phyloP scores from a whole-genome alignment of 2,888 invertebrate genomes.

The Eulithis prunata region DNA sequence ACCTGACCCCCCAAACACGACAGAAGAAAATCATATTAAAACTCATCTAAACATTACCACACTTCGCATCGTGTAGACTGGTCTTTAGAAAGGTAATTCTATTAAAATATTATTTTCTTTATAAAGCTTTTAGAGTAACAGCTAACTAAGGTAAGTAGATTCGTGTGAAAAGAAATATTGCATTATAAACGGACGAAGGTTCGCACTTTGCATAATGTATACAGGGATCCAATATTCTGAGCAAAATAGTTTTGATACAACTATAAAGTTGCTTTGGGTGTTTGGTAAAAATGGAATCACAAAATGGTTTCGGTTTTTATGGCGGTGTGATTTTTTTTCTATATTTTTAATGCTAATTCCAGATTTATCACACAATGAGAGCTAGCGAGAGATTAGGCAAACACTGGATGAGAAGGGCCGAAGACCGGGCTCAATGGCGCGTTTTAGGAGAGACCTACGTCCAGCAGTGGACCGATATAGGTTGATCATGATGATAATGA shows the following conservation, averaged over 20 bases:
- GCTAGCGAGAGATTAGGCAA: too few relatives aligned
- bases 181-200: constrained; percentile 34
- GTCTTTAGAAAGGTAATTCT: background rate
- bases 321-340: constrained; percentile 8
- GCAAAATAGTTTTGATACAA: constrained; percentile 57
- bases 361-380: background rate
- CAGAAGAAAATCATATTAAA: background rate
- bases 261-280: constrained; percentile 37
- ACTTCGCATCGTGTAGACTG: background rate
- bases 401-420: too few relatives aligned
- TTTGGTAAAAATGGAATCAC: constrained; percentile 23
- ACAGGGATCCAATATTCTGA: constrained; percentile 61
- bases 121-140: constrained; percentile 14
- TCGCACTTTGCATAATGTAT: constrained; percentile 60
- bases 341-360: constrained; percentile 1
- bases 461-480: too few relatives aligned
- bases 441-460: too few relatives aligned
- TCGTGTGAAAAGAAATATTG: constrained; percentile 31
- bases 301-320: constrained; percentile 19
- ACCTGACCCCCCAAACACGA: background rate
- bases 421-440: too few relatives aligned
- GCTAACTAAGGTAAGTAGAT: constrained; percentile 20
- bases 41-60: background rate
- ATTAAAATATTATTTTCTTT: constrained; percentile 13
- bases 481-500: too few relatives aligned